Conservation (phyloP, 2,797 vertebrate species). For the Arctocebus calabarensis region DNA sequence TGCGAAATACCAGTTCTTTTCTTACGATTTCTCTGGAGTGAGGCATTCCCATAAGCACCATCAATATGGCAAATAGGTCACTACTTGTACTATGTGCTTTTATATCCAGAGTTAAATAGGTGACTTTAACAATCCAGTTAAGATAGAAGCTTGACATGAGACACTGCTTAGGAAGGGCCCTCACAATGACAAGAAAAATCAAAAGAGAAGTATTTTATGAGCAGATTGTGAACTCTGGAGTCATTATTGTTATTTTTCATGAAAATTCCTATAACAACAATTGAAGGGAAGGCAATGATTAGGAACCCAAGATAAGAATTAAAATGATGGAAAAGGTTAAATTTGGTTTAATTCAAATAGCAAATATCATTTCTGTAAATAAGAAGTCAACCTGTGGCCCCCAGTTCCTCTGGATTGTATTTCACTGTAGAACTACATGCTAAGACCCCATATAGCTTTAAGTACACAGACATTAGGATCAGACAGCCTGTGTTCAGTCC, state of each 20-base stretch:
- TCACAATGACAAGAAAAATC: conserved; percentile 36
- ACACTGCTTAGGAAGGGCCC: background rate
- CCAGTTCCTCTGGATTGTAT: background rate
- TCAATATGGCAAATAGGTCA: background rate
- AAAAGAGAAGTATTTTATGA: background rate
- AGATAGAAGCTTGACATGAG: conserved; percentile 52
- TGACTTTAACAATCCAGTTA: background rate
- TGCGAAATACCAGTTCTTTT: background rate
- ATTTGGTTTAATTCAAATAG: background rate
- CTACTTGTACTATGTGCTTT: background rate
- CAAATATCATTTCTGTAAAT: background rate
- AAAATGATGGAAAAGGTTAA: conserved; percentile 14
- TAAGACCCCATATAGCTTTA: background rate
- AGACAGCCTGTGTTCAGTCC: background rate
- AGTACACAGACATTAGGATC: background rate
- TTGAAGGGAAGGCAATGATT: background rate
- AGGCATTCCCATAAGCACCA: background rate
- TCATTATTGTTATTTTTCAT: conserved; percentile 15
- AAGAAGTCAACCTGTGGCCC: background rate
- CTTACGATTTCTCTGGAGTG: background rate
- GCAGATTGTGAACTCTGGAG: background rate
- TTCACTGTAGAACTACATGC: background rate
- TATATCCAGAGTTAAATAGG: background rate
- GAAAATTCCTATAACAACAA: conserved; percentile 25
- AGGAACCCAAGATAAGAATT: conserved; percentile 35